These are phyloP conservation scores for Muntiacus muntjak DNA, from an alignment of 2,113 vertebrate genomes.

Conservation along the genomic window DNA sequence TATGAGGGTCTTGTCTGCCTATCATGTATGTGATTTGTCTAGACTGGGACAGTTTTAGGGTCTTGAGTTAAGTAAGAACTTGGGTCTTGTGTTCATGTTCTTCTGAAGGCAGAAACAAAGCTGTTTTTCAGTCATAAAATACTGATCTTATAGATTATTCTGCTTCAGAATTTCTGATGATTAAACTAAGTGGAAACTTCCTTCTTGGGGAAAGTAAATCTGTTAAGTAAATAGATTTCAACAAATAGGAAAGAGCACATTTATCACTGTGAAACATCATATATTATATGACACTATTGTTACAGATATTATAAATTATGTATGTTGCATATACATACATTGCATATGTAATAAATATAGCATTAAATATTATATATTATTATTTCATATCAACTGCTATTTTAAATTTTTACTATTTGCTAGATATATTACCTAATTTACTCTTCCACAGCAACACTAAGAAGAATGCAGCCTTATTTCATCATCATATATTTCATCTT, in stretches of 20 bases:
- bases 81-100: background rate
- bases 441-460: background rate
- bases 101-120: background rate
- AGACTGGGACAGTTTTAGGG: background rate
- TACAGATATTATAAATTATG: background rate
- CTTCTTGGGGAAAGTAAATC: background rate
- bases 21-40: background rate
- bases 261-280: background rate
- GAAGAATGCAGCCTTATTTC: background rate
- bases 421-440: background rate
- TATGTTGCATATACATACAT: background rate
- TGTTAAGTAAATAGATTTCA: background rate
- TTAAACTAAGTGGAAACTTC: background rate
- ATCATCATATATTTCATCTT: background rate
- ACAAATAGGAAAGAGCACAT: background rate
- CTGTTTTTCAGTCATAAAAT: background rate
- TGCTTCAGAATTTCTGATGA: background rate
- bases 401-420: background rate
- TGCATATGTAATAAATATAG: background rate
- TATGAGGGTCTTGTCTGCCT: background rate
- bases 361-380: background rate
- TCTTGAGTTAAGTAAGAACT: background rate
- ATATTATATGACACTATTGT: background rate
- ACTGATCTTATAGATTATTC: background rate
- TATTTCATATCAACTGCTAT: background rate